A percentile compares a stretch with the other conserved stretches of the same genome.
These are phyloP conservation scores for Diloba caeruleocephala DNA, from an alignment of 2,888 invertebrate species.

Conservation along the genomic window DNA sequence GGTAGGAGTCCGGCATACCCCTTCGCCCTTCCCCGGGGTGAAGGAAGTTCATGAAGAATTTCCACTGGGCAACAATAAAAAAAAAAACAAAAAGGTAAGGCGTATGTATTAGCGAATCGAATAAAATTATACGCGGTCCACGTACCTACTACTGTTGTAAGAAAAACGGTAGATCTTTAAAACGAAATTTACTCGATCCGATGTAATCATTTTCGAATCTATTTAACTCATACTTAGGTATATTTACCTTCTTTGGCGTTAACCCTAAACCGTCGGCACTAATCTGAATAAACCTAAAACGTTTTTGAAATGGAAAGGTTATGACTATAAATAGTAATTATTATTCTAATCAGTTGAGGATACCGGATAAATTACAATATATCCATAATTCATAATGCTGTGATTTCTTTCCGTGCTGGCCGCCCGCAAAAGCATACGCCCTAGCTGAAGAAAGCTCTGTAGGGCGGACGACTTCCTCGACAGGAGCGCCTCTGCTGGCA, in stretches of 20 bases:
- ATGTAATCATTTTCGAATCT: constrained; percentile 30
- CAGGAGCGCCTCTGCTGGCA: constrained; percentile 75
- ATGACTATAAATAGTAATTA: constrained; percentile 41
- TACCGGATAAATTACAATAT: constrained; percentile 46
- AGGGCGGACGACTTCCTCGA: constrained; percentile 86
- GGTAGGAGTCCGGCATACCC: too few species aligned
- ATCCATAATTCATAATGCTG: constrained; percentile 63
- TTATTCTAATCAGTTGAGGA: constrained; percentile 45
- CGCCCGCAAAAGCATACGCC: constrained; percentile 85
- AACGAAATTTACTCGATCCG: neutral
- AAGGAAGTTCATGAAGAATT: too few species aligned
- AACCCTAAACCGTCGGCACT: constrained; percentile 57
- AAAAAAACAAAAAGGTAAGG: too few species aligned
- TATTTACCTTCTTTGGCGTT: constrained; percentile 69
- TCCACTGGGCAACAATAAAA: too few species aligned
- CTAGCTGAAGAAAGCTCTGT: constrained; percentile 85
- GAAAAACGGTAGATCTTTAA: neutral
- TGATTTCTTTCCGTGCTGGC: constrained; percentile 69
- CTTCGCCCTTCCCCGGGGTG: too few species aligned
- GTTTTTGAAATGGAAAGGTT: constrained; percentile 31
- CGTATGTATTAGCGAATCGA: neutral
- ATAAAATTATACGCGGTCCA: constrained; percentile 4
- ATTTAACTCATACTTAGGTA: constrained; percentile 44
- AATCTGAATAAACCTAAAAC: constrained; percentile 45
- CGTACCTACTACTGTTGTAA: constrained; percentile 2